These are phyloP conservation scores for Oostethus manadensis DNA, from an alignment of 2,113 vertebrate species.

Conservation along the genomic window DNA sequence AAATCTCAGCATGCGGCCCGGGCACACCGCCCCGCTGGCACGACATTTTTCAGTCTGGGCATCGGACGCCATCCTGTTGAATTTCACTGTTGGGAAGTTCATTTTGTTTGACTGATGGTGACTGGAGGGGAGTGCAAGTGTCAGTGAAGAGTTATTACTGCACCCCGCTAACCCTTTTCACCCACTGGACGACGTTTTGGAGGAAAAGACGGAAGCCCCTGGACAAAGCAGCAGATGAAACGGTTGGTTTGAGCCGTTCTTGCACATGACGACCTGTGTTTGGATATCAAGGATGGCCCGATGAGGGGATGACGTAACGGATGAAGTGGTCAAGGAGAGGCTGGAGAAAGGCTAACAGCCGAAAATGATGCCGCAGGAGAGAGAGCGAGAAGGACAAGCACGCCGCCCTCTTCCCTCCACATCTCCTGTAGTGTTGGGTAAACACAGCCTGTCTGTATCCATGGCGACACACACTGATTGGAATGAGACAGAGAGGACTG, in stretches of 20 bases:
- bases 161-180: conserved; percentile 4
- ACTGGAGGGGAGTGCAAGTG: neutral
- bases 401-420: conserved; percentile 17
- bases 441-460: conserved; percentile 66
- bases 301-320: conserved; percentile 21
- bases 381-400: conserved; percentile 13
- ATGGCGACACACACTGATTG: conserved; percentile 63
- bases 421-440: conserved; percentile 52
- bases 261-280: conserved; percentile 28
- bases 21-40: neutral
- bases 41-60: conserved; percentile 6
- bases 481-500: conserved; percentile 52
- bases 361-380: conserved; percentile 15
- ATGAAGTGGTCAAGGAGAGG: conserved; percentile 43
- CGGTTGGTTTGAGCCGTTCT: neutral
- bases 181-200: conserved; percentile 10
- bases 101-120: conserved; percentile 6
- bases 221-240: neutral
- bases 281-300: conserved; percentile 18
- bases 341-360: conserved; percentile 16
- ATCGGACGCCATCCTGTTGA: neutral
- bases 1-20: neutral
- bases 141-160: conserved; percentile 5
- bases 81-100: conserved; percentile 13
- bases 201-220: neutral